Conservation (phyloP, 1,140 invertebrate species). For the Lordiphosa clarofinis region DNA sequence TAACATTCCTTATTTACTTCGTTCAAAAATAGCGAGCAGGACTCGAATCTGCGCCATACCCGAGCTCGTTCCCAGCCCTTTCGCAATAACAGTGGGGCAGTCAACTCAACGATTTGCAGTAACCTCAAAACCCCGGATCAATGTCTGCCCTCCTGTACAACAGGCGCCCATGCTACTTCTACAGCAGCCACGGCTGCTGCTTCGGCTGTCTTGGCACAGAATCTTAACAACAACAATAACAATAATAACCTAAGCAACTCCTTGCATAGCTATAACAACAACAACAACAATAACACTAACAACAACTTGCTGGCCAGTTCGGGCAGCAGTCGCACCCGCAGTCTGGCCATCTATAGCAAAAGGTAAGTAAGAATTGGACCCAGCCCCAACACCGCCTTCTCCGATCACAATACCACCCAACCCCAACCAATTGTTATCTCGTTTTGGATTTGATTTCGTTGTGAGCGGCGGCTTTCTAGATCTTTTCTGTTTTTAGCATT, state of each 20-base stretch:
- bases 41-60: conserved; percentile 60
- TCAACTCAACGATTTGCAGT: conserved; percentile 11
- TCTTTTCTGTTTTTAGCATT: conserved; percentile 2
- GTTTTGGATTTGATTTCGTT: conserved; percentile 44
- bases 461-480: conserved; percentile 14
- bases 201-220: conserved; percentile 24
- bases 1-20: too few relatives aligned
- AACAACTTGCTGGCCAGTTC: conserved; percentile 50
- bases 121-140: conserved; percentile 14
- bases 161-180: conserved; percentile 4
- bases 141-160: conserved; percentile 7
- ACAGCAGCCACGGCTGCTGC: conserved; percentile 13
- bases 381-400: background rate
- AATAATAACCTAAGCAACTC: conserved; percentile 57
- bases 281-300: conserved; percentile 61
- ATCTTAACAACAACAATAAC: conserved; percentile 40
- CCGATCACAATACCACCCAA: conserved; percentile 1
- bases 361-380: conserved; percentile 59
- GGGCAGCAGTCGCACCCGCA: conserved; percentile 67
- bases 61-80: conserved; percentile 76
- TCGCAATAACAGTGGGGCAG: conserved; percentile 51
- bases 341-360: conserved; percentile 76
- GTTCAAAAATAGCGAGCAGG: conserved; percentile 36
- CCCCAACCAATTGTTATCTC: conserved; percentile 16
- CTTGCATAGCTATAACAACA: conserved; percentile 64